These are phyloP conservation scores for Aphelinus certus DNA, from an alignment of 1,140 invertebrate genomes.

Conservation along the genomic window DNA sequence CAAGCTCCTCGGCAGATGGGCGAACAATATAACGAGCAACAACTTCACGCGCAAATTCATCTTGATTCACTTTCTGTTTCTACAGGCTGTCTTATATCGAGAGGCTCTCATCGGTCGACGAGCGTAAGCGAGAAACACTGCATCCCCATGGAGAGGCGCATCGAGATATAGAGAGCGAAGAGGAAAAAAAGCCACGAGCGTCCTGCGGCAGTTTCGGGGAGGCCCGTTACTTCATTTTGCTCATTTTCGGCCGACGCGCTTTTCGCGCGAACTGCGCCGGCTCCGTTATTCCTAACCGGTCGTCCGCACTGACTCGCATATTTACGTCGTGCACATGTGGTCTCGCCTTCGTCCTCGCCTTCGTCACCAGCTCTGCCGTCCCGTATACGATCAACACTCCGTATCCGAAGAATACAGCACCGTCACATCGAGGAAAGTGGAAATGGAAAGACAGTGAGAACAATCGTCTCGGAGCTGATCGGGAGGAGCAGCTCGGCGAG, in stretches of 20 bases:
- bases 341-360: background rate
- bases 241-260: too few relatives aligned
- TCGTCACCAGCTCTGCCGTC: too few relatives aligned
- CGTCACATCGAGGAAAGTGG: background rate
- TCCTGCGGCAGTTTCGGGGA: too few relatives aligned
- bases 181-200: too few relatives aligned
- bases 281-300: constrained; percentile 2
- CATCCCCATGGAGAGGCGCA: too few relatives aligned
- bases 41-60: constrained; percentile 49
- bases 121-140: too few relatives aligned
- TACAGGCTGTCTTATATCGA: too few relatives aligned
- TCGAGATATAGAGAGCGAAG: too few relatives aligned
- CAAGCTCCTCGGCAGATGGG: constrained; percentile 44
- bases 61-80: constrained; percentile 1
- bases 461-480: background rate
- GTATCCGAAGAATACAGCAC: background rate
- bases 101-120: too few relatives aligned
- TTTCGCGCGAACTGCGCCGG: background rate
- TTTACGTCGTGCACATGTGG: background rate
- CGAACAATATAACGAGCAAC: constrained; percentile 47
- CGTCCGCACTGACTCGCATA: background rate
- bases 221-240: too few relatives aligned
- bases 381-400: too few relatives aligned
- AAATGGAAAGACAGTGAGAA: background rate
- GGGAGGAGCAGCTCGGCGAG: constrained; percentile 27